Percentiles rank a stretch among this genome's conserved stretches.
These are phyloP conservation scores for Saxidomus purpurata DNA, from an alignment of 1,140 invertebrate species.

Conservation along the genomic window DNA sequence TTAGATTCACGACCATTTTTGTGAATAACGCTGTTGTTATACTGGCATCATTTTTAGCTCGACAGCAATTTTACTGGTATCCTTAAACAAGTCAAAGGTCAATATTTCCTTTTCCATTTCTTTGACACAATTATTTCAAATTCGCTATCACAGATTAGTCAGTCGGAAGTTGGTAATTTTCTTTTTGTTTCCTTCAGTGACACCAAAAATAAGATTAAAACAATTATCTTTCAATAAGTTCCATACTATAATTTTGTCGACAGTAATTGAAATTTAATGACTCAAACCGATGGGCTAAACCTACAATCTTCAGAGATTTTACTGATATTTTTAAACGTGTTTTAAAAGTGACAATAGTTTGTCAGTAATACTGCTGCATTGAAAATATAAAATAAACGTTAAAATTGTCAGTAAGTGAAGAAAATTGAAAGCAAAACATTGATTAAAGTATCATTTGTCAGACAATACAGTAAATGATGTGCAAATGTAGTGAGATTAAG, in stretches of 20 bases:
- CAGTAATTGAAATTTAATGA: not conserved
- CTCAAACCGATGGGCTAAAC: not conserved
- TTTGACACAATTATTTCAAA: not conserved
- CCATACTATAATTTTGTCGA: not conserved
- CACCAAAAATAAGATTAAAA: not conserved
- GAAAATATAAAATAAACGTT: not conserved
- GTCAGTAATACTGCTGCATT: not conserved
- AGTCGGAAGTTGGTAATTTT: not conserved
- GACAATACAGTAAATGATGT: not conserved
- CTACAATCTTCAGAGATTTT: not conserved
- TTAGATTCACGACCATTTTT: too few relatives aligned
- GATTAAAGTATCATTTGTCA: not conserved
- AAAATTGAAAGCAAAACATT: not conserved
- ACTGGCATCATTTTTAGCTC: too few relatives aligned
- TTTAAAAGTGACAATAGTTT: constrained; percentile 4
- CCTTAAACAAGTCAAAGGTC: not conserved
- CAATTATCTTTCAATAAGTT: not conserved
- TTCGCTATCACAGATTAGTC: not conserved
- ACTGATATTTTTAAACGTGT: constrained; percentile 2
- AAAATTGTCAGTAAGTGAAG: not conserved
- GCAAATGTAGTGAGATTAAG: too few relatives aligned
- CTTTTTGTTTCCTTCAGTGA: not conserved
- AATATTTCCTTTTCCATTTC: not conserved
- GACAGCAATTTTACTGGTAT: too few relatives aligned
- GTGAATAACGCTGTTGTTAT: too few relatives aligned